Percentiles rank a stretch among this genome's conserved stretches.
phyloP scores from a whole-genome alignment of 2,113 vertebrate genomes.

The Puffinus mauretanicus region DNA sequence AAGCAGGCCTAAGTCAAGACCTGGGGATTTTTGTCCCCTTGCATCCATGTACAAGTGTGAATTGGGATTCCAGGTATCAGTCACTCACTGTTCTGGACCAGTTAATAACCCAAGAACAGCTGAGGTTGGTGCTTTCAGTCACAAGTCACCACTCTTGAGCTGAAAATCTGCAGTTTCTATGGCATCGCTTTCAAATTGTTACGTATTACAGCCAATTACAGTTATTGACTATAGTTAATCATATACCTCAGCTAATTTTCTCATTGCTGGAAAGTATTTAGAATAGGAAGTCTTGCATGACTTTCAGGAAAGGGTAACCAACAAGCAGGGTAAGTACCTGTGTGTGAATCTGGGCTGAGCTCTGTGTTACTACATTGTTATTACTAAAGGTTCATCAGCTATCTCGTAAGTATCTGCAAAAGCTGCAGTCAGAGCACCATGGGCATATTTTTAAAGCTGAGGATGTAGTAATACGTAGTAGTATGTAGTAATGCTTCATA shows the following conservation, averaged over 20 bases:
- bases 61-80: background rate
- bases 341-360: background rate
- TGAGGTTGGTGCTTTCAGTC: background rate
- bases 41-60: background rate
- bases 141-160: rapidly evolving
- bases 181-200: background rate
- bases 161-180: background rate
- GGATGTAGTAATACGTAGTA: background rate
- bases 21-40: background rate
- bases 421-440: background rate
- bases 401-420: background rate
- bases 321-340: background rate
- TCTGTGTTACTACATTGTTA: background rate
- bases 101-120: background rate
- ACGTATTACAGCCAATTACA: background rate
- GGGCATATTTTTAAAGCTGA: background rate
- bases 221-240: background rate
- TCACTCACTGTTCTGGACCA: background rate
- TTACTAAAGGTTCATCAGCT: background rate
- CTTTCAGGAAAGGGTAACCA: background rate
- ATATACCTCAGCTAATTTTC: background rate
- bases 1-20: background rate
- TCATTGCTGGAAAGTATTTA: background rate
- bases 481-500: background rate
- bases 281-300: background rate